Percentiles rank a stretch among this genome's conserved stretches.
These are phyloP conservation scores for Metellina segmentata DNA, from an alignment of 2,888 invertebrate genomes.

Conservation along the genomic window DNA sequence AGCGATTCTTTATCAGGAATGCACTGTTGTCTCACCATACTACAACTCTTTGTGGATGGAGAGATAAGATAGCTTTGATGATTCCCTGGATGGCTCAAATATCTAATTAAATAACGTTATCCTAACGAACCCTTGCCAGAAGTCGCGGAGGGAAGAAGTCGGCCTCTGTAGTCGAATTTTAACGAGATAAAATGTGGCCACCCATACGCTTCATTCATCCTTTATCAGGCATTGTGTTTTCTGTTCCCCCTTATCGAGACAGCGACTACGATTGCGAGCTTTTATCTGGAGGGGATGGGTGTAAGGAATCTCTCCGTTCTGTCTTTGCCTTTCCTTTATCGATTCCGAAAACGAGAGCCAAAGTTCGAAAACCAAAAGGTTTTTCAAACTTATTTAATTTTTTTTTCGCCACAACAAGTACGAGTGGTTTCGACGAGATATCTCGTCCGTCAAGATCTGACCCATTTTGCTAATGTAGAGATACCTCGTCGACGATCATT, in stretches of 20 bases:
- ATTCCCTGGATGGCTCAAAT: slow-evolving; percentile 18
- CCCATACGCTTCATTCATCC: background rate
- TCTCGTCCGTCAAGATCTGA: too few relatives aligned
- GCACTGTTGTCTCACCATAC: background rate
- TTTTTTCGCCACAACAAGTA: too few relatives aligned
- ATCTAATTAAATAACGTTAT: slow-evolving; percentile 14
- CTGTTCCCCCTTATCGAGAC: background rate
- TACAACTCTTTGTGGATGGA: background rate
- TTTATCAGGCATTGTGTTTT: slow-evolving; percentile 1
- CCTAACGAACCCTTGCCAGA: background rate
- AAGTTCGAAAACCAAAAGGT: slow-evolving; percentile 5
- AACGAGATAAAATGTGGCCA: slow-evolving; percentile 2
- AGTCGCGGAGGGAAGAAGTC: background rate
- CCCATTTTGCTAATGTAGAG: too few relatives aligned
- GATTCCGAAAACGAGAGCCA: background rate
- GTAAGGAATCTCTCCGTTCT: background rate
- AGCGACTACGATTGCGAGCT: background rate
- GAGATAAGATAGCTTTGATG: background rate
- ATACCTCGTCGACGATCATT: too few relatives aligned
- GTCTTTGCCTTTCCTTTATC: background rate
- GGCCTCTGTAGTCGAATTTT: slow-evolving; percentile 9
- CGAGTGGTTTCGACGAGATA: too few relatives aligned
- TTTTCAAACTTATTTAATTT: too few relatives aligned
- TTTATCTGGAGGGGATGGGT: slow-evolving; percentile 2
- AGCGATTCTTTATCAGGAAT: slow-evolving; percentile 1